Evolutionary conservation across 2,113 vertebrate species (phyloP).

Genomic region (Amblyopsis rosae): DNA sequence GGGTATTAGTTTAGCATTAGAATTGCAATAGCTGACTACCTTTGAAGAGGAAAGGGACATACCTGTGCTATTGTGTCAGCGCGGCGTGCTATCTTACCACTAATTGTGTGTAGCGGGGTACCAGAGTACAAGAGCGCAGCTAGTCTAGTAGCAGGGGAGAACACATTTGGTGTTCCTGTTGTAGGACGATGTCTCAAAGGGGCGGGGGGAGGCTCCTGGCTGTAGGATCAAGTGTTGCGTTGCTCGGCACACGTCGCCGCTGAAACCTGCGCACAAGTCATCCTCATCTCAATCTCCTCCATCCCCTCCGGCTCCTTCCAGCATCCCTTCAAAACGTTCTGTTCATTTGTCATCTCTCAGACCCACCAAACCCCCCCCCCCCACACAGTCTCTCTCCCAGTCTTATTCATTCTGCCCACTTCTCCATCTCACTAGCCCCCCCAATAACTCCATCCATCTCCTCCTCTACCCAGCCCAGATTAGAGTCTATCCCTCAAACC

Average conservation of each 20-base stretch:
- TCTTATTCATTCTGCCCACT: slow-evolving; percentile 50
- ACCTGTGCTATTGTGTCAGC: not conserved
- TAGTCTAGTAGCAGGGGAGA: slow-evolving; percentile 40
- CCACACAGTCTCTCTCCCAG: slow-evolving; percentile 36
- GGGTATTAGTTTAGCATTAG: too few relatives aligned
- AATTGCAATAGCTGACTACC: slow-evolving; percentile 18
- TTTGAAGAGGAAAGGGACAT: slow-evolving; percentile 49
- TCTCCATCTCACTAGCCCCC: slow-evolving; percentile 49
- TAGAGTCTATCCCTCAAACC: slow-evolving; percentile 41
- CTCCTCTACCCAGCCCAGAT: slow-evolving; percentile 44
- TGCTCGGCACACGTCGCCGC: too few relatives aligned
- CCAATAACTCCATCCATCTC: slow-evolving; percentile 61
- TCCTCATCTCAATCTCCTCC: slow-evolving; percentile 13
- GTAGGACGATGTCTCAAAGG: too few relatives aligned
- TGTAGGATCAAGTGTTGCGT: too few relatives aligned
- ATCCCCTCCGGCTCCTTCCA: slow-evolving; percentile 31
- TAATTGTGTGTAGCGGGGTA: slow-evolving; percentile 37
- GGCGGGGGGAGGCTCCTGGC: too few relatives aligned
- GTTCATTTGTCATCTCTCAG: slow-evolving; percentile 46
- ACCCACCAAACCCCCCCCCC: slow-evolving; percentile 13
- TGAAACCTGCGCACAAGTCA: too few relatives aligned
- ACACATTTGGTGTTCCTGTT: not conserved
- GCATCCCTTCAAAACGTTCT: slow-evolving; percentile 46
- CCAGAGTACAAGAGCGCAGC: slow-evolving; percentile 42
- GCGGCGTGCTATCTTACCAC: not conserved